Evolutionary conservation across 2,113 vertebrate genomes (phyloP).

Genomic region (Hystrix cristata): DNA sequence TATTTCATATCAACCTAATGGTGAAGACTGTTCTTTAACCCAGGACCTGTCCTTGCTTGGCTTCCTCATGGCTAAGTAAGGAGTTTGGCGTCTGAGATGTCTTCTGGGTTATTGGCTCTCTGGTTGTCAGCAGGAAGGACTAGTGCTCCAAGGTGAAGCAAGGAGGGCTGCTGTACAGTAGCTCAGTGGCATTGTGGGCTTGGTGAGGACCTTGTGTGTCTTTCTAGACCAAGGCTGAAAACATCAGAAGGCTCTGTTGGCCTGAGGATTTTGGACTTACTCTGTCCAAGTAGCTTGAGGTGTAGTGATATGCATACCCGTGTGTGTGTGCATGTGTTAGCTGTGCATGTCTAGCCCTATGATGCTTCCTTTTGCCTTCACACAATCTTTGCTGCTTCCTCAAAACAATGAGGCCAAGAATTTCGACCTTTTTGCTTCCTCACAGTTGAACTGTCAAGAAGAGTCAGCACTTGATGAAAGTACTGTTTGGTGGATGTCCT

Average conservation of each 20-base stretch:
- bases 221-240: fast-evolving
- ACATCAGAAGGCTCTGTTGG: neutral
- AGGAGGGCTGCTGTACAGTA: neutral
- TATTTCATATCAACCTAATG: fast-evolving
- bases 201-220: fast-evolving
- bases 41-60: fast-evolving
- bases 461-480: fast-evolving
- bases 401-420: neutral
- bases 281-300: too few relatives aligned
- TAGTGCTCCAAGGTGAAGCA: neutral
- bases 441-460: too few relatives aligned
- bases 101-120: neutral
- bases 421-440: fast-evolving
- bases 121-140: neutral
- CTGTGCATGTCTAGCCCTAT: fast-evolving
- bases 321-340: neutral
- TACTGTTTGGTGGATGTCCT: neutral
- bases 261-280: neutral
- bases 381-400: neutral
- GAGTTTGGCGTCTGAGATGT: neutral
- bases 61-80: neutral
- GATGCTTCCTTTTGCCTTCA: neutral
- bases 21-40: neutral
- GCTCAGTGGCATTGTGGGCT: fast-evolving
- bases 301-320: fast-evolving